phyloP scores from a whole-genome alignment of 2,113 vertebrate genomes.

The Lucifuga dentata region DNA sequence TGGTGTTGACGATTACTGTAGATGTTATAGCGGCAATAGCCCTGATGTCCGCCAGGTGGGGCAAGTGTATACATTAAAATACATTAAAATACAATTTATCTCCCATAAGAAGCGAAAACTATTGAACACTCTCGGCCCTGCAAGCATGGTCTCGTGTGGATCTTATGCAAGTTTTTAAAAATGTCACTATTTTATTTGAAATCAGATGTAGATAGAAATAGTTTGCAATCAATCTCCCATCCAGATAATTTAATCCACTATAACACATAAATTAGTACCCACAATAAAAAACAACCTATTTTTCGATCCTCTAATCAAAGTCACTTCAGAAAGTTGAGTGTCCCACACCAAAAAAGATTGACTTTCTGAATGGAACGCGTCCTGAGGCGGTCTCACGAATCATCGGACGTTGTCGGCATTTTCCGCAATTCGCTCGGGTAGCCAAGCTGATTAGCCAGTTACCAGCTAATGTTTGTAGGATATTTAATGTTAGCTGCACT shows the following conservation, averaged over 20 bases:
- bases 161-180: background rate
- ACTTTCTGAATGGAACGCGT: slow-evolving; percentile 40
- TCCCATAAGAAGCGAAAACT: too few relatives aligned
- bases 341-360: slow-evolving; percentile 19
- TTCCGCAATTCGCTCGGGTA: slow-evolving; percentile 55
- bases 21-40: background rate
- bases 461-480: slow-evolving; percentile 68
- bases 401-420: slow-evolving; percentile 60
- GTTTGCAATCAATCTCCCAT: too few relatives aligned
- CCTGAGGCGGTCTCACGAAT: slow-evolving; percentile 44
- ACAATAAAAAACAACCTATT: too few relatives aligned
- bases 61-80: too few relatives aligned
- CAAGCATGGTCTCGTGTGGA: background rate
- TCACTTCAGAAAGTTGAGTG: background rate
- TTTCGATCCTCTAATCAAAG: too few relatives aligned
- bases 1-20: background rate
- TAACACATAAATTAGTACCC: too few relatives aligned
- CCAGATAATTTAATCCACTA: too few relatives aligned
- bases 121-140: too few relatives aligned
- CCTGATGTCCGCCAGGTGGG: slow-evolving; percentile 15
- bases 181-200: too few relatives aligned
- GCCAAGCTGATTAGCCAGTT: slow-evolving; percentile 70
- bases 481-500: slow-evolving; percentile 19
- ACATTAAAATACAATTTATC: background rate
- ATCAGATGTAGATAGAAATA: too few relatives aligned